These are phyloP conservation scores for Todiramphus saurophagus DNA, from an alignment of 2,113 vertebrate genomes.

Conservation along the genomic window DNA sequence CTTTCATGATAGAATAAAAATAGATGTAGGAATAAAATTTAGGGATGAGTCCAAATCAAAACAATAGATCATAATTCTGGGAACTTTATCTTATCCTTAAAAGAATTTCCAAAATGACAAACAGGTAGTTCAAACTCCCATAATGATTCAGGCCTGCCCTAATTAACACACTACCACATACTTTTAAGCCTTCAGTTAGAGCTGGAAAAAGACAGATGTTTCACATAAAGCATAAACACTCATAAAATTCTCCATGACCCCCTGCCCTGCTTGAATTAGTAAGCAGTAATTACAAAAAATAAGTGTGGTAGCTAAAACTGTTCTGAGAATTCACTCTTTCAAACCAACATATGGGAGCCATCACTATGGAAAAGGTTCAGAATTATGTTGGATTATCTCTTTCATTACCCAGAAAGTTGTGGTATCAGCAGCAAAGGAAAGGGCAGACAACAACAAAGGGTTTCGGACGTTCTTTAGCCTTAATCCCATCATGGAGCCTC, in stretches of 20 bases:
- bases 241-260: neutral
- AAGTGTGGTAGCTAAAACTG: neutral
- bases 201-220: neutral
- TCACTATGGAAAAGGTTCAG: neutral
- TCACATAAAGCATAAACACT: neutral
- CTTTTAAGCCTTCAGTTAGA: neutral
- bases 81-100: neutral
- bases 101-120: neutral
- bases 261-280: neutral
- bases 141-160: neutral
- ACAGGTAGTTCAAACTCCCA: neutral
- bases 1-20: neutral
- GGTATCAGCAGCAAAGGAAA: neutral
- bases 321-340: neutral
- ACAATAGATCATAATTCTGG: neutral
- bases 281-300: neutral
- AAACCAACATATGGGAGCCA: neutral
- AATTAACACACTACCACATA: neutral
- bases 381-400: neutral
- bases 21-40: neutral
- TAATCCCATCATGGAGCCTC: neutral
- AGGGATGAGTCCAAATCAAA: neutral
- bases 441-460: neutral
- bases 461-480: neutral
- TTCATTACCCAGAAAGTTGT: neutral